Evolutionary conservation across 2,797 vertebrate species (phyloP), one percentile per base, ranked within the genome.

Genomic region (Sternarchorhynchus goeldii): DNA sequence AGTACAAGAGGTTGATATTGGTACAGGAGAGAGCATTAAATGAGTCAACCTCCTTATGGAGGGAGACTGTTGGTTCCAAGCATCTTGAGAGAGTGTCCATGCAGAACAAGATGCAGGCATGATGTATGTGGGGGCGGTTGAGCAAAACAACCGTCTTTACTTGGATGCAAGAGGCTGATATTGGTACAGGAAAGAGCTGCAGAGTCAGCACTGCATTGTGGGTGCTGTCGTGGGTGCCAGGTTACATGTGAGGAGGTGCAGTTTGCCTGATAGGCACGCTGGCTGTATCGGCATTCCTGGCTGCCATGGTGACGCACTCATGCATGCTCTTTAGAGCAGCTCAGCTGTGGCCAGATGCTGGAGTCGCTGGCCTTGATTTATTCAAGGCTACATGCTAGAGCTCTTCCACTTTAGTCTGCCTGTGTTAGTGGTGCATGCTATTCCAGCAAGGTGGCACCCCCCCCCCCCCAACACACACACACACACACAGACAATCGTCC

Each of bases 261-360:
- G 56, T 39, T 65, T 65, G 56, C 67, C 41, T 69, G 59, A 67
- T 29, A 64, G 84, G 78, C 82, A 81, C 25, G 86, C 86, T 89
- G 86, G 75, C 79, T 82, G 79, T 82, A 85, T 88, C 82, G 86
- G 88, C 88, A 88, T 85, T 87, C 81, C 75, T 83, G 82, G 85
- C 80, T 85, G 75, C 82, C 83, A 82, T 86, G 81, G 84, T 76
- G 80, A 88, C 86, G 77, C 81, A 60, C 39, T 82, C 85, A 83
- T 88, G 85, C 84, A 71, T 87, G 77, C 77, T 76, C 73, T 55
- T 12, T 50, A 78, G 62, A 77, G 72, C 32, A 21, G 65, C 34
- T 76, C 77, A 62, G 41, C 82, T 83, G 83, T 68, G 53, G 87
- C 90, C 91, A 91, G 90, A 91, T 91, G 90, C 91, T 90, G 74